These are phyloP conservation scores for Acrocyrtus sp. DNA, from an alignment of 2,888 invertebrate species.

Conservation along the genomic window DNA sequence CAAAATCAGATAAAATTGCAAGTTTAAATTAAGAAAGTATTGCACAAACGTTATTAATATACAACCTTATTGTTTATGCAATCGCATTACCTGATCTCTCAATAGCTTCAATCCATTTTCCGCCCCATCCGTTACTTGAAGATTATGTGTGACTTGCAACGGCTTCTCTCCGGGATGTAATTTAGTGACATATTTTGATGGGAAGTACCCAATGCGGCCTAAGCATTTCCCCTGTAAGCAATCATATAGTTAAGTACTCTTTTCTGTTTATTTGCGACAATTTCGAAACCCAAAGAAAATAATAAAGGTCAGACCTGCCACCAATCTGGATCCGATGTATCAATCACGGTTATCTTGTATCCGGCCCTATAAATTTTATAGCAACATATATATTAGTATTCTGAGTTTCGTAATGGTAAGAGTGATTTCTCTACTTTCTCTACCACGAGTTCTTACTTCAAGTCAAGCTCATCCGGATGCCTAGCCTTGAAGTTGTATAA, in stretches of 20 bases:
- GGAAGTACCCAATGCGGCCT: conserved; percentile 91
- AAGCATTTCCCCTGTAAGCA: conserved; percentile 98
- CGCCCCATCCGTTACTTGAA: conserved; percentile 84
- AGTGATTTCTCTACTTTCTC: neutral
- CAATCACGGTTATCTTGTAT: conserved; percentile 90
- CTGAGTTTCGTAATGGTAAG: neutral
- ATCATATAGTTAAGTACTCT: too few relatives aligned
- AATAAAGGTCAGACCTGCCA: too few relatives aligned
- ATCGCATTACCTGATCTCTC: conserved; percentile 86
- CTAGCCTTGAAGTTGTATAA: conserved; percentile 95
- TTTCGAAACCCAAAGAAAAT: too few relatives aligned
- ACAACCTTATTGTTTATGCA: too few relatives aligned
- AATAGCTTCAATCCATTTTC: conserved; percentile 83
- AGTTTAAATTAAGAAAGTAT: too few relatives aligned
- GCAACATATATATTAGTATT: too few relatives aligned
- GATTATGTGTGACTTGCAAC: conserved; percentile 85
- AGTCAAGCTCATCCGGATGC: conserved; percentile 92
- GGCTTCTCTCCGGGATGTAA: conserved; percentile 90
- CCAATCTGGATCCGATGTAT: conserved; percentile 95
- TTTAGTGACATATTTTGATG: conserved; percentile 93
- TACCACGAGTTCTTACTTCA: conserved; percentile 77
- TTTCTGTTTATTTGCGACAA: too few relatives aligned
- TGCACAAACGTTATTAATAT: too few relatives aligned
- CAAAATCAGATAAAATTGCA: neutral
- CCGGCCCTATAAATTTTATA: conserved; percentile 72